Base-by-base conservation (phyloP, 2,888 invertebrate species). In the Slavum lentiscoides region DNA sequence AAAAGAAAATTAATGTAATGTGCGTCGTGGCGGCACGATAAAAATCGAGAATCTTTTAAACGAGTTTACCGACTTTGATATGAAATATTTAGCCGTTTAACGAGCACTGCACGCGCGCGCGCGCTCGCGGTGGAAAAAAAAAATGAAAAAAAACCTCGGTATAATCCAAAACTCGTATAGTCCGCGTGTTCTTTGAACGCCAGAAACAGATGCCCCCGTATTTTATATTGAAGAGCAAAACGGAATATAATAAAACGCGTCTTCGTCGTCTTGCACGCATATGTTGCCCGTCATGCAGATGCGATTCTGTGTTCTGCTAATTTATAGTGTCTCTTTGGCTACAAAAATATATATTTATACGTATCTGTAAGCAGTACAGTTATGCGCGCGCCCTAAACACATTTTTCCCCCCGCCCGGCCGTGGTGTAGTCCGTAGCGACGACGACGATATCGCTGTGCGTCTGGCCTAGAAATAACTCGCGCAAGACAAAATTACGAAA, bases 221-320 rank as follows among this genome's bases (percentile, higher is more conserved):
- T 7, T 11, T 11, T 11, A 49, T 49, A 49, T 15, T 15, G 49
- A 64, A 11, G 74, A 66, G 19, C 23, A 23, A 43, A 80, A 72
- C 70, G 58, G 55, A 62, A 77, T 67, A 62, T 70, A 77, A 77
- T 77, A 80, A 80, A 77, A 80, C 58, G 7, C 53, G 53, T 77
- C 37, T 77, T 39, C 39, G 70, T 74, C 74, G 70, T 74, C 74
- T 11, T 15, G 49, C 77, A 49, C 30, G 30, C 76, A 77, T 37
- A 61, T 77, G 74, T 67, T 76, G 30, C 43, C 13, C 58, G 58
- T 66, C 80, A 23, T 23, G 55, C 80, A 62, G 72, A 70, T 39
- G 77, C 77, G 70, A 66, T 80, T 72, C 72, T 17, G 19, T 59
- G n/a, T 53, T 23, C 64, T 58, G 72, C 80, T 69, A 80, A 80